These are phyloP conservation scores for Chamaedrilus cognettii DNA, from an alignment of 2,888 invertebrate genomes.

Conservation along the genomic window DNA sequence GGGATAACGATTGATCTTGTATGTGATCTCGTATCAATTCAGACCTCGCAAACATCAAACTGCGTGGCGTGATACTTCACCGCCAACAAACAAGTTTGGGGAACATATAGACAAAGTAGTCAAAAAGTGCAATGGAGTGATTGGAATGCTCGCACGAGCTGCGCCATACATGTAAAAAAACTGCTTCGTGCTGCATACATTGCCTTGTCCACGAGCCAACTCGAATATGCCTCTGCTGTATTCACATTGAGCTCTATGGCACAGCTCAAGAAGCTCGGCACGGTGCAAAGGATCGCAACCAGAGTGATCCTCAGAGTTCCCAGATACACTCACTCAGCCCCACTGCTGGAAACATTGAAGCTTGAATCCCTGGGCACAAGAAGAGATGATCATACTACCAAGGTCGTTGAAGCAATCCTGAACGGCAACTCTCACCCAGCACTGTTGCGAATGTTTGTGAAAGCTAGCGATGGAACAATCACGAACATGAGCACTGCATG, in stretches of 20 bases:
- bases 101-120: neutral
- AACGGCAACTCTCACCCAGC: no score
- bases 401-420: neutral
- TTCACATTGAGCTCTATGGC: no score
- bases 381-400: neutral
- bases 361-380: neutral
- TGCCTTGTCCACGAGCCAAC: neutral
- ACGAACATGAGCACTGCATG: no score
- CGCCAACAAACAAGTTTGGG: neutral
- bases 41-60: no score
- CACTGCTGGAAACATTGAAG: neutral
- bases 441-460: no score
- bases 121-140: neutral
- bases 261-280: no score
- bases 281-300: neutral
- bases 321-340: neutral
- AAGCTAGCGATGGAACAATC: no score
- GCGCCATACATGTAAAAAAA: neutral
- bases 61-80: neutral
- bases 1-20: no score
- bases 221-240: no score
- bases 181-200: neutral
- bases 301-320: neutral
- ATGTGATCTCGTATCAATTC: no score
- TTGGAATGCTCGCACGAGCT: neutral